A percentile compares a stretch with the other conserved stretches of the same genome.
Conservation (phyloP, 53 echinoderm and acorn worm species). For the Paelopatides confundens region DNA sequence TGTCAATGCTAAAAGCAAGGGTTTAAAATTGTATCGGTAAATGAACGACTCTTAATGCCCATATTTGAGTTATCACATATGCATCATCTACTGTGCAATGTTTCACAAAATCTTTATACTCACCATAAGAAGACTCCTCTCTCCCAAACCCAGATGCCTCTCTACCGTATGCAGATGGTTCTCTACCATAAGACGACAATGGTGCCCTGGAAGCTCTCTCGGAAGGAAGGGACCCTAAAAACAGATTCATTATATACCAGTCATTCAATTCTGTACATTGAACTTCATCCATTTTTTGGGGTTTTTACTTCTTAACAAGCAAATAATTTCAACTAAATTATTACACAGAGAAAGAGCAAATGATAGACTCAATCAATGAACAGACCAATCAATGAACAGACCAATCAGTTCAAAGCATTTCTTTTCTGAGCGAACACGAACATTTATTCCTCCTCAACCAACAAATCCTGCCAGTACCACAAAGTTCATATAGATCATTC, state of each 20-base stretch:
- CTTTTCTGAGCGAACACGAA: no score
- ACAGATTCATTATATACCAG: not conserved
- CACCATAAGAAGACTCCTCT: conserved; percentile 20
- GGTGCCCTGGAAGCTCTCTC: conserved; percentile 36
- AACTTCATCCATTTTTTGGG: no score
- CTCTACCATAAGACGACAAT: conserved; percentile 9
- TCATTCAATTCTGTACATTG: not conserved
- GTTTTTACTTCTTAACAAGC: no score
- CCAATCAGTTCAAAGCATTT: not conserved
- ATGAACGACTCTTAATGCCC: no score
- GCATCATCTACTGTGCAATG: no score
- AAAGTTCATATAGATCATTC: no score
- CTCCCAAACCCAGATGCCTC: conserved; percentile 7
- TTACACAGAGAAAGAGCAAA: not conserved
- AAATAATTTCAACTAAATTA: no score
- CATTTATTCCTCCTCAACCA: no score
- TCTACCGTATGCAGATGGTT: not conserved
- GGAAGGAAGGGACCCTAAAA: conserved; percentile 19
- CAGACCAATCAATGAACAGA: not conserved
- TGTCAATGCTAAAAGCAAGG: no score
- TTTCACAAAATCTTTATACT: not conserved
- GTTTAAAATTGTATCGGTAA: no score
- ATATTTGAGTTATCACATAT: no score
- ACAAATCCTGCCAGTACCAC: no score
- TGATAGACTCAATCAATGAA: not conserved